Evolutionary conservation across 2,888 invertebrate species (phyloP).

Genomic region (Xestia xanthographa): DNA sequence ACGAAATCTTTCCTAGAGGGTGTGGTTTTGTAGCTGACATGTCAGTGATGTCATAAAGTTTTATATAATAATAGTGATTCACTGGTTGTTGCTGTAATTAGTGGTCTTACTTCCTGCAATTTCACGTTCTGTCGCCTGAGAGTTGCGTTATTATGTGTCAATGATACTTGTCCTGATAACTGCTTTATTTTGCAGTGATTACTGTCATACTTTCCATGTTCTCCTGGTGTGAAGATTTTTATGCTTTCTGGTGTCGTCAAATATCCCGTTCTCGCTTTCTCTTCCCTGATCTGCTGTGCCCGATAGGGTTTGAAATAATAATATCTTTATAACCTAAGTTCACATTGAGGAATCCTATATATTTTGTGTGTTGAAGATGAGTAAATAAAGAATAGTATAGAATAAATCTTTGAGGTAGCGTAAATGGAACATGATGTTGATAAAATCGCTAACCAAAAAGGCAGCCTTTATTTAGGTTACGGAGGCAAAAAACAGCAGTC

Average conservation of each 20-base stretch:
- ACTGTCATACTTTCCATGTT: constrained; percentile 3
- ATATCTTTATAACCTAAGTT: background rate
- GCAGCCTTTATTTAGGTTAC: constrained; percentile 20
- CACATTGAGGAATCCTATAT: background rate
- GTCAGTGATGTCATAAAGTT: constrained; percentile 41
- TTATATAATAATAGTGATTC: constrained; percentile 56
- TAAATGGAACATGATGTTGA: background rate
- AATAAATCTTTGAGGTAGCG: background rate
- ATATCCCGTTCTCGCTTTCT: background rate
- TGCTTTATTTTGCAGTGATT: background rate
- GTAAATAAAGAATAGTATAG: too few species aligned
- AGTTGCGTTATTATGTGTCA: constrained; percentile 39
- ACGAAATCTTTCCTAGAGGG: constrained; percentile 50
- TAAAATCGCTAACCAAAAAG: constrained; percentile 15
- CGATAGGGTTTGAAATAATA: background rate
- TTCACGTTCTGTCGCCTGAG: constrained; percentile 44
- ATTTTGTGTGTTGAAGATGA: background rate
- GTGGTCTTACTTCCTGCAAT: constrained; percentile 48
- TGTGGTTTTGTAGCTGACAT: constrained; percentile 16
- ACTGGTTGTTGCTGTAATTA: constrained; percentile 39
- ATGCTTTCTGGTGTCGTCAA: background rate
- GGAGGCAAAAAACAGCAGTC: constrained; percentile 5
- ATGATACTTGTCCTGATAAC: constrained; percentile 28
- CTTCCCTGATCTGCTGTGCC: background rate
- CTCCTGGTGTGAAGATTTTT: background rate